Conservation (phyloP, 2,888 invertebrate species). For the Lycia hirtaria region DNA sequence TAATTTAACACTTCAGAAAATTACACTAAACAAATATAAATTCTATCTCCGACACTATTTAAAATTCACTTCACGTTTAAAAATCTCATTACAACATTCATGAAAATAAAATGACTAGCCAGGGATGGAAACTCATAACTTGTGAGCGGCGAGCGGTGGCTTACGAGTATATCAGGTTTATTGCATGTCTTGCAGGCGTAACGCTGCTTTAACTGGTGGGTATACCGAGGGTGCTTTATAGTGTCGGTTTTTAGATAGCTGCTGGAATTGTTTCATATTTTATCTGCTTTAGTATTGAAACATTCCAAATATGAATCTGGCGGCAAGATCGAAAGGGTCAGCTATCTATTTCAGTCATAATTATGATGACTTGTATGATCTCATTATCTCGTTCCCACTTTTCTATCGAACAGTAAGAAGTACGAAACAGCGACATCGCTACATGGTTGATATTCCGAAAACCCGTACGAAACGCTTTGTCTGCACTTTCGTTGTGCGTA, state of each 20-base stretch:
- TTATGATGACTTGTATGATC: too few relatives aligned
- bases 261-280: constrained; percentile 1
- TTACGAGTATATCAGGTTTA: constrained; percentile 37
- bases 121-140: constrained; percentile 40
- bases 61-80: constrained; percentile 33
- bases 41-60: constrained; percentile 2
- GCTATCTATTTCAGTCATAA: too few relatives aligned
- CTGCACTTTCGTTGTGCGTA: too few relatives aligned
- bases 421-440: too few relatives aligned
- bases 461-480: too few relatives aligned
- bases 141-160: constrained; percentile 25
- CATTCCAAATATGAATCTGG: too few relatives aligned
- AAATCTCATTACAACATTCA: constrained; percentile 36
- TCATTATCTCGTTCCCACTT: too few relatives aligned
- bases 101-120: constrained; percentile 36
- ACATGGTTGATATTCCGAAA: too few relatives aligned
- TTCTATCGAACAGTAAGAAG: too few relatives aligned
- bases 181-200: constrained; percentile 34
- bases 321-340: too few relatives aligned
- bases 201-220: constrained; percentile 24
- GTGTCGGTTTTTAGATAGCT: not conserved
- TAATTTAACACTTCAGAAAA: too few relatives aligned
- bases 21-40: not conserved
- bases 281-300: too few relatives aligned
- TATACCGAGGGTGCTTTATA: constrained; percentile 9